These are phyloP conservation scores for Heteromormyrus szaboi DNA, from an alignment of 2,797 vertebrate species.

Conservation along the genomic window DNA sequence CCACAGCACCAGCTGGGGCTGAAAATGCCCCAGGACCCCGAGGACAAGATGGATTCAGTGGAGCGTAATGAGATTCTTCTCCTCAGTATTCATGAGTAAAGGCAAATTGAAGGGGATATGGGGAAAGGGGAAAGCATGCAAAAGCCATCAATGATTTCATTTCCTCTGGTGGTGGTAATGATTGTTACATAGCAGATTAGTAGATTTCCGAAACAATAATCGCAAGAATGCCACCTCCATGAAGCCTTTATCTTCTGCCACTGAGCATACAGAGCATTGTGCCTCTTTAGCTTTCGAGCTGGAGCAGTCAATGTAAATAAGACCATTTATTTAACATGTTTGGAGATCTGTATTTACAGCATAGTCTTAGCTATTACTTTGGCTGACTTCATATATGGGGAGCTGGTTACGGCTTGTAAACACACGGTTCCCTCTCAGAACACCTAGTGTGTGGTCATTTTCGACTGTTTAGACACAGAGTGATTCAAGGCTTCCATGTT, in stretches of 20 bases:
- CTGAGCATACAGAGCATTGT: background rate
- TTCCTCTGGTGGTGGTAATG: conserved; percentile 27
- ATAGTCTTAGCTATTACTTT: background rate
- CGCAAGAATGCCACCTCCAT: conserved; percentile 23
- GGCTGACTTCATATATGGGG: background rate
- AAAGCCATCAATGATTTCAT: conserved; percentile 25
- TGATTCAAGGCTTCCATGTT: conserved; percentile 10
- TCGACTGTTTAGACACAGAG: background rate
- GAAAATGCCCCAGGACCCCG: conserved; percentile 20
- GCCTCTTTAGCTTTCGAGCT: background rate
- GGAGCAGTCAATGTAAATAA: background rate
- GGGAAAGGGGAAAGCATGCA: background rate
- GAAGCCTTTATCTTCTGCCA: background rate
- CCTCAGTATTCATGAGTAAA: conserved; percentile 32
- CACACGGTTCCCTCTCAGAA: background rate
- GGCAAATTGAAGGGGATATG: conserved; percentile 38
- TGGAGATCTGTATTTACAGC: background rate
- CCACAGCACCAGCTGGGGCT: conserved; percentile 19
- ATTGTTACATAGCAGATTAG: conserved; percentile 33
- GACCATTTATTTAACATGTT: conserved; percentile 2
- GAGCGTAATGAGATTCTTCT: conserved; percentile 32
- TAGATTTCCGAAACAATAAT: conserved; percentile 34
- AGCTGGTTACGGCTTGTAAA: background rate
- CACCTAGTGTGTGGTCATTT: conserved; percentile 1
- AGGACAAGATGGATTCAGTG: conserved; percentile 38